Evolutionary conservation across 2,888 invertebrate species (phyloP).

Genomic region (Xylota segnis): DNA sequence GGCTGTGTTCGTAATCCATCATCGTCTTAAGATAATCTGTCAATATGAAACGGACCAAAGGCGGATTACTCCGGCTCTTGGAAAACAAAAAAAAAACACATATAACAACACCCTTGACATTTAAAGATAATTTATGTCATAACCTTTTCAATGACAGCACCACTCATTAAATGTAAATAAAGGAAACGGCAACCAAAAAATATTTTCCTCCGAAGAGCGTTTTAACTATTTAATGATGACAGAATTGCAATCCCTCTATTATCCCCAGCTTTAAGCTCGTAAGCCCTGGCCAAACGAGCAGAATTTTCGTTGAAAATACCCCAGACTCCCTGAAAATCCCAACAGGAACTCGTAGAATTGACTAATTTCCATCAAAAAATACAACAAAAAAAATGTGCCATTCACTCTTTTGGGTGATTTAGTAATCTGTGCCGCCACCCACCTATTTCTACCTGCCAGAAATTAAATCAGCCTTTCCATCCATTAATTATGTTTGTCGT

Average conservation of each 20-base stretch:
- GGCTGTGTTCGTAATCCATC: not conserved
- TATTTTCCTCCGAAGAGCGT: not conserved
- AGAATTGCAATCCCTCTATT: slow-evolving; percentile 1
- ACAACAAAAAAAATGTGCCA: not conserved
- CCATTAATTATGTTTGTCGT: slow-evolving; percentile 13
- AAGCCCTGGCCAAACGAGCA: not conserved
- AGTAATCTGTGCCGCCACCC: not conserved
- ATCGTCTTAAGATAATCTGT: not conserved
- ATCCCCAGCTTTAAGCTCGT: not conserved
- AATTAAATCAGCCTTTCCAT: slow-evolving; percentile 12
- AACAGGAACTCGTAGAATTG: not conserved
- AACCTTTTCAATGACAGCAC: slow-evolving; percentile 1
- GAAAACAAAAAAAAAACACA: not conserved
- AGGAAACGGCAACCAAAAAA: not conserved
- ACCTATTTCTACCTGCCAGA: slow-evolving; percentile 7
- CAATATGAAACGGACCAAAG: not conserved
- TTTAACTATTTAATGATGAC: slow-evolving; percentile 8
- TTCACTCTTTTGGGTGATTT: not conserved
- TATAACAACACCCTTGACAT: not conserved
- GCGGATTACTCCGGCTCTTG: not conserved
- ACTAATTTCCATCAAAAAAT: slow-evolving; percentile 9
- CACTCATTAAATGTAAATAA: slow-evolving; percentile 3
- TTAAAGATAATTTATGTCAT: slow-evolving; percentile 5
- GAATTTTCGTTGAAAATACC: not conserved
- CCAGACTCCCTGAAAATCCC: not conserved